Evolutionary conservation across 2,113 vertebrate genomes (phyloP), one percentile per base, ranked within the genome.

Genomic region (Corythoichthys haematopterus): DNA sequence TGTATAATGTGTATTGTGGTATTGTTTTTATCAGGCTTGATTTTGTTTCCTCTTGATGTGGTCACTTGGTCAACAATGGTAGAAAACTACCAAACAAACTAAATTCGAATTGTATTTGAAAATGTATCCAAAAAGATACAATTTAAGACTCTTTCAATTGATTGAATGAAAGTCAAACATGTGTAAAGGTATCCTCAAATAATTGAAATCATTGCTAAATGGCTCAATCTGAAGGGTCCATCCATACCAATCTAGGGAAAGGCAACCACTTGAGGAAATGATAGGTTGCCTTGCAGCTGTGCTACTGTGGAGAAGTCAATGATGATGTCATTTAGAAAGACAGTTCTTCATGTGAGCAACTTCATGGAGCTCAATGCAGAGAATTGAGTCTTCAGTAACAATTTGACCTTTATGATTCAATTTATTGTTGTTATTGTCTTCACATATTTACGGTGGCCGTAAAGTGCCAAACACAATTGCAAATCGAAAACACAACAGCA

Each of bases 1-100:
- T 72, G 68, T 68, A 28, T 28, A 28, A 28, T 28, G 20, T 28
- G 43, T 36, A 74, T 84, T 71, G 14, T 2, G 4, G 14, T 51
- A 70, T 65, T 73, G 68, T 71, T 71, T 63, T 38, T 68, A 28
- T 28, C 20, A 28, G 20, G 68, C 15, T 52, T 7, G 7, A 6
- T 4, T 52, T 16, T 52, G 7, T 20, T 52, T 52, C 6, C 16
- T 7, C 7, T 20, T 1, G 16, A 5, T 1, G 50, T 51, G 4
- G 15, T 16, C 10, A n/a, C 16, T 51, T 1, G 1, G 15, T 51
- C 14, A 51, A 16, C 16, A 16, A 16, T 51, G 50, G 14, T 51
- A 51, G 4, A 4, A 50, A 12, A 28, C 20, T 28, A 28, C 20
- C 20, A 50, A 50, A 1, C 14, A 16, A 51, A 10, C 1, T 28